Evolutionary conservation across 2,797 vertebrate genomes (phyloP).

Genomic region (Falco naumanni): DNA sequence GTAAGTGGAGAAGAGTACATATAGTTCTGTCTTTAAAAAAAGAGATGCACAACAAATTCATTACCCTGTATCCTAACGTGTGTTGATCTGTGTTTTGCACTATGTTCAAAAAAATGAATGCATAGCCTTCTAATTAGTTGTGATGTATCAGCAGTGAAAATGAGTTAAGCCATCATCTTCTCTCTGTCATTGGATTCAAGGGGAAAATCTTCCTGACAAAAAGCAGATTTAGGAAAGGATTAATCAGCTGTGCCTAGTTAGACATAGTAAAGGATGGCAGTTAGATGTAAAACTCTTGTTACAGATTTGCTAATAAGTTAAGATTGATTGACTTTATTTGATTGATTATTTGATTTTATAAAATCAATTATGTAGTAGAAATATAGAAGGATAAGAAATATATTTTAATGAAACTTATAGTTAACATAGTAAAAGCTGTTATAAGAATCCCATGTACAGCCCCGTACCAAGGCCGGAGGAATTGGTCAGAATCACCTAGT

Average conservation of each 20-base stretch:
- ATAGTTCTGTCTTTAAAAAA: not conserved
- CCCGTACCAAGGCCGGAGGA: no score
- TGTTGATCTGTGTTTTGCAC: not conserved
- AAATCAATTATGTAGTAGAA: no score
- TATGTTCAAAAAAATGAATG: not conserved
- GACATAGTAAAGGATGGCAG: not conserved
- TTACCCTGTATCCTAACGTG: not conserved
- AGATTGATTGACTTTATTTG: no score
- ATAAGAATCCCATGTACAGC: no score
- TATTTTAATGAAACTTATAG: no score
- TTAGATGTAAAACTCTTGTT: not conserved
- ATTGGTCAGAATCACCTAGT: no score
- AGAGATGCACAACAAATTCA: not conserved
- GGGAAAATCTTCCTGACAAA: not conserved
- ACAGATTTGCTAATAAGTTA: no score
- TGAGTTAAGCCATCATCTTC: not conserved
- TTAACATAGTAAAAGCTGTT: no score
- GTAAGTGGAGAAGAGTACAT: not conserved
- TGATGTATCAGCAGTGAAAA: not conserved
- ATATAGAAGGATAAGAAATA: no score
- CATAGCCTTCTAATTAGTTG: not conserved
- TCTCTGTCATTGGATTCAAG: not conserved
- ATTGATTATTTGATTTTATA: no score
- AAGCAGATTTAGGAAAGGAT: not conserved
- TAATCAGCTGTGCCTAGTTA: not conserved